Percentiles rank a stretch among this genome's conserved stretches.
These are phyloP conservation scores for Paratilapia polleni DNA, from an alignment of 2,113 vertebrate genomes.

Conservation along the genomic window DNA sequence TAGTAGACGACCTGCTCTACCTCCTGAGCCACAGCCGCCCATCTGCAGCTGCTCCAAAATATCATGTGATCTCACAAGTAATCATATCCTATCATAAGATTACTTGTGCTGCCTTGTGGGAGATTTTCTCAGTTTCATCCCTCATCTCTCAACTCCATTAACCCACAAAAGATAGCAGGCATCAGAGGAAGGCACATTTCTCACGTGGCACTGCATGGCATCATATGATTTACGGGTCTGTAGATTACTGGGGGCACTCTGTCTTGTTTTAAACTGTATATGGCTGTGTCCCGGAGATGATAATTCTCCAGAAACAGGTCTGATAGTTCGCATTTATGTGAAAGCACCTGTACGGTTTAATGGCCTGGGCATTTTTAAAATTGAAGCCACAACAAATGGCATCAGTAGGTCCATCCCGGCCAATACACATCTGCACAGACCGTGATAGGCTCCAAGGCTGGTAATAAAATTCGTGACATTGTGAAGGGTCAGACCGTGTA, in stretches of 20 bases:
- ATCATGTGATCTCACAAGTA: no score
- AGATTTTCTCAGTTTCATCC: slow-evolving; percentile 32
- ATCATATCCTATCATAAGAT: no score
- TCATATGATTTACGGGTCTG: slow-evolving; percentile 16
- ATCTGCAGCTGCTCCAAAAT: slow-evolving; percentile 13
- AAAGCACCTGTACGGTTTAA: slow-evolving; percentile 30
- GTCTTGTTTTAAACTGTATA: slow-evolving; percentile 16
- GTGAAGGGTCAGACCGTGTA: slow-evolving; percentile 7
- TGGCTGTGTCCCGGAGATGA: not conserved
- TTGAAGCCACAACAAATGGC: slow-evolving; percentile 9
- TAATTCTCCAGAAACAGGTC: slow-evolving; percentile 10
- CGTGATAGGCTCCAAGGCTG: not conserved
- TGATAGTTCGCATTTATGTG: slow-evolving; percentile 23
- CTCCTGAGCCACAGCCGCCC: no score
- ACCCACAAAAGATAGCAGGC: slow-evolving; percentile 31
- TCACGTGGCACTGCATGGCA: slow-evolving; percentile 14
- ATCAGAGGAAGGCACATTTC: slow-evolving; percentile 15
- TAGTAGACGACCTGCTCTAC: no score
- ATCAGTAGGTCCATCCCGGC: not conserved
- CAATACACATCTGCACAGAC: slow-evolving; percentile 10
- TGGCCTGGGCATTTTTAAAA: slow-evolving; percentile 30
- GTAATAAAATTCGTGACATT: not conserved
- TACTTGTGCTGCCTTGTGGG: slow-evolving; percentile 27
- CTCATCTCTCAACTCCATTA: slow-evolving; percentile 42
- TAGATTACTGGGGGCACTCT: slow-evolving; percentile 1